These are phyloP conservation scores for Helicoverpa assulta DNA, from an alignment of 2,888 invertebrate species.

Conservation along the genomic window DNA sequence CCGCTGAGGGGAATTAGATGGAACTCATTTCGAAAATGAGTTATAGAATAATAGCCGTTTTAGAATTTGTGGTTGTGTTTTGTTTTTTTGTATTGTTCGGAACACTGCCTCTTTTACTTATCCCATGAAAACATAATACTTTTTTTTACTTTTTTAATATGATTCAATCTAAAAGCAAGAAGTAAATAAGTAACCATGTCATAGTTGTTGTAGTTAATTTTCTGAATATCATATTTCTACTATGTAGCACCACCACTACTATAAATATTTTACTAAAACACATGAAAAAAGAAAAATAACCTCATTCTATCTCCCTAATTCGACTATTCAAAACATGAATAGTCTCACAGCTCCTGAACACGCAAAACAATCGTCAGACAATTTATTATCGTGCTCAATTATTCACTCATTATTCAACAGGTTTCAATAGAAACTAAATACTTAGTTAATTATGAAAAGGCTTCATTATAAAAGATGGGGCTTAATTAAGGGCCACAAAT, in stretches of 20 bases:
- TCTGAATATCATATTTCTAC: no score
- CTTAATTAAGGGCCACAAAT: constrained; percentile 46
- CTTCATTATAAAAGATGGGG: constrained; percentile 55
- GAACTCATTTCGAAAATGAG: constrained; percentile 41
- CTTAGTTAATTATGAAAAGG: constrained; percentile 52
- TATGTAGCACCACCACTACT: no score
- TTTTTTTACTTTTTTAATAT: no score
- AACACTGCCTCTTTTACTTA: no score
- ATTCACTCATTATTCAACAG: constrained; percentile 53
- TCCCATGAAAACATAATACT: no score
- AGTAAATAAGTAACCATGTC: no score
- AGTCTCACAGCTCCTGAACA: constrained; percentile 20
- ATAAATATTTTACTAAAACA: no score
- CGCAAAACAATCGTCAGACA: constrained; percentile 26
- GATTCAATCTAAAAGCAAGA: no score
- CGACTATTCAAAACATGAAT: constrained; percentile 22
- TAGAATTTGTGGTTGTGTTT: constrained; percentile 4
- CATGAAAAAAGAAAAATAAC: neutral
- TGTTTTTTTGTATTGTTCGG: constrained; percentile 3
- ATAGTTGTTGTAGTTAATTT: no score
- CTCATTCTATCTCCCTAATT: constrained; percentile 10
- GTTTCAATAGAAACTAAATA: constrained; percentile 46
- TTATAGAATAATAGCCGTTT: constrained; percentile 29
- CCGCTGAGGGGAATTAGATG: constrained; percentile 29
- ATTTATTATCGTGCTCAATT: constrained; percentile 32